Base-by-base conservation (phyloP, 2,113 vertebrate species). In the Pelodiscus sinensis region DNA sequence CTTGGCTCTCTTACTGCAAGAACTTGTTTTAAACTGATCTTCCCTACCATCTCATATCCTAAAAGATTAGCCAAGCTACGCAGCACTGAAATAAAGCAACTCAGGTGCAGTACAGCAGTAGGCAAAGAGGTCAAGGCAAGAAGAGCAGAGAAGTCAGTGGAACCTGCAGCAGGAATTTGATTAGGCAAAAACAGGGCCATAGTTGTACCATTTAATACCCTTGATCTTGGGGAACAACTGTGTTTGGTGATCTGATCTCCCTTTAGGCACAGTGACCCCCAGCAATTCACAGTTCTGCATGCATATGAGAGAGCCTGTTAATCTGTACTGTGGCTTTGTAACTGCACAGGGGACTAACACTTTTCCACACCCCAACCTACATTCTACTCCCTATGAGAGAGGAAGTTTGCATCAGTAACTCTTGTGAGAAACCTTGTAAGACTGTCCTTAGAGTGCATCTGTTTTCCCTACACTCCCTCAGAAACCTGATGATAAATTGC, bases 401-500 rank as follows among this genome's bases (percentile, higher is more conserved):
- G 27, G 27, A 25, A n/a, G 44, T 44, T 44, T 44, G 44, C 44
- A 6, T 44, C 44, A 44, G 44, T 4, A 8, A 51, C 13, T 27
- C 35, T 68, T 68, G 62, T 31, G 27, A 12, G 22, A 29, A 13
- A 19, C 15, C 18, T 52, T 10, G 3, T 5, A 24, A 29, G 38
- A 60, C 2, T 5, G 38, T 50, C 25, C 38, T 19, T 18, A 44
- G 3, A 22, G 9, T 16, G 29, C 81, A 82, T 25, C 19, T 21
- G 24, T 12, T 54, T 78, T 77, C 73, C 14, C 62, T 3, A 1
- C 7, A 0, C 0, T 0, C 60, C 52, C 80, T 21, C 0, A 35
- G 78, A 35, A 52, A 5, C 1, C 0, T 0, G 0, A 5, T 35
- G 80, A 25, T 1, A 54, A 27, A 1, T 2, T 58, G 0, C 0